Evolutionary conservation across 2,797 vertebrate species (phyloP), one percentile per base, ranked within the genome.

Genomic region (Tolypeutes matacus): DNA sequence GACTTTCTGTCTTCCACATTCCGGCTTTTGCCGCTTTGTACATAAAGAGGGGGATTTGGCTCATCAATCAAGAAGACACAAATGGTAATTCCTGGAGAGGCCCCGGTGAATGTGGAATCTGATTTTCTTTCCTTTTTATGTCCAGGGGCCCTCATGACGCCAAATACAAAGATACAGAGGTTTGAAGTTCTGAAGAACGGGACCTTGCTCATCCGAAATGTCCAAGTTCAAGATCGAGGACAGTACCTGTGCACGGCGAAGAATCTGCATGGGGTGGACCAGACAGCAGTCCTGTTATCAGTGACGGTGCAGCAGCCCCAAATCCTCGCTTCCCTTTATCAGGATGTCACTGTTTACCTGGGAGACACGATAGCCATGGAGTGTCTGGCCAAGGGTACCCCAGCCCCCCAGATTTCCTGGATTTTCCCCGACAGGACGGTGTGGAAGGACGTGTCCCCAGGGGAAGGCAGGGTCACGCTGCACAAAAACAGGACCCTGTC

Each of bases 151-250:
- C 97, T 98, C 36, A 97, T 99, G 96, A 98, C 99, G 34, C 98
- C 98, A 72, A 98, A 98, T 97, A 98, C 98, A 76, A 98, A 96
- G 73, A 96, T 98, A 27, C 99, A 99, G 81, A 98, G 99, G 29
- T 99, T 99, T 77, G 98, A 99, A 95, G 99, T 99, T 42, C 98
- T 98, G 87, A 95, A 98, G 49, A 99, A 99, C 6, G 99, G 99
- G 4, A 99, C 99, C 0, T 97, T 99, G 18, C 89, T 98, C 96
- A 99, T 99, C 95, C 98, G 97, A 39, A 98, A 98, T 14, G 98
- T 97, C 2, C 99, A 99, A 10, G 97, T 98, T 27, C 97, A 98
- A 51, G 99, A 99, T 95, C 98, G 90, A 0, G 99, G 99, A 7
- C 99, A 98, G 95, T 99, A 99, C 97, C 78, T 99, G 91, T 99